These are phyloP conservation scores for Synergus umbraculus DNA, from an alignment of 2,888 invertebrate genomes.

Conservation along the genomic window DNA sequence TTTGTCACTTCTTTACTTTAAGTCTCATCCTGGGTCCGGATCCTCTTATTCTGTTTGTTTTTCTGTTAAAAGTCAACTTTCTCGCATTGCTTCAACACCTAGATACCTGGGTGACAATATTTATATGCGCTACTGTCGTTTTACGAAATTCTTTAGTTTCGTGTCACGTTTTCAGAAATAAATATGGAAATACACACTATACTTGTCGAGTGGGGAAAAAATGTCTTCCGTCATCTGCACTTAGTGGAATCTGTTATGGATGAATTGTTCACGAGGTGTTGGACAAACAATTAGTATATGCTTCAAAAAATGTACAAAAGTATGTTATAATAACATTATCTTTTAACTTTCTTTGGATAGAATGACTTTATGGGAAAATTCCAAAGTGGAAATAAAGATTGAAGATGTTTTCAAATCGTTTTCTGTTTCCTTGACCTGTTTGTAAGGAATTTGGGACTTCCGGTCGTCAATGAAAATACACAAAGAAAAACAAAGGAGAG, in stretches of 20 bases:
- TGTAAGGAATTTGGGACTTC: neutral
- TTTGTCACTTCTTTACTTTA: slow-evolving; percentile 39
- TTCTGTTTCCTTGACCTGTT: neutral
- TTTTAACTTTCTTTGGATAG: neutral
- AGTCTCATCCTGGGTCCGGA: neutral
- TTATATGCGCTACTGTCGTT: slow-evolving; percentile 36
- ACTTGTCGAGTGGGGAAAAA: neutral
- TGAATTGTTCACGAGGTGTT: neutral
- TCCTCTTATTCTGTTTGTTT: slow-evolving; percentile 32
- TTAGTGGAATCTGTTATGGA: neutral
- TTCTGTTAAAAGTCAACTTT: slow-evolving; percentile 39
- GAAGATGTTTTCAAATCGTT: neutral
- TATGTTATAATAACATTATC: neutral
- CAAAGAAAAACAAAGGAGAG: neutral
- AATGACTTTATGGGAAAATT: neutral
- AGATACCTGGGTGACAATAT: slow-evolving; percentile 35
- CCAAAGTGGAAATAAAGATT: neutral
- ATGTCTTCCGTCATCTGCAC: neutral
- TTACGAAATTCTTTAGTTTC: slow-evolving; percentile 35
- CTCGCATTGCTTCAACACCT: slow-evolving; percentile 30
- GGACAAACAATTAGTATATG: neutral
- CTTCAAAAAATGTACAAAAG: slow-evolving; percentile 11
- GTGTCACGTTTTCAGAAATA: slow-evolving; percentile 10
- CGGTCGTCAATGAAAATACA: neutral
- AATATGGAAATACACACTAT: slow-evolving; percentile 3